Base-by-base conservation (phyloP, 2,888 invertebrate species). In the Agrochola circellaris region DNA sequence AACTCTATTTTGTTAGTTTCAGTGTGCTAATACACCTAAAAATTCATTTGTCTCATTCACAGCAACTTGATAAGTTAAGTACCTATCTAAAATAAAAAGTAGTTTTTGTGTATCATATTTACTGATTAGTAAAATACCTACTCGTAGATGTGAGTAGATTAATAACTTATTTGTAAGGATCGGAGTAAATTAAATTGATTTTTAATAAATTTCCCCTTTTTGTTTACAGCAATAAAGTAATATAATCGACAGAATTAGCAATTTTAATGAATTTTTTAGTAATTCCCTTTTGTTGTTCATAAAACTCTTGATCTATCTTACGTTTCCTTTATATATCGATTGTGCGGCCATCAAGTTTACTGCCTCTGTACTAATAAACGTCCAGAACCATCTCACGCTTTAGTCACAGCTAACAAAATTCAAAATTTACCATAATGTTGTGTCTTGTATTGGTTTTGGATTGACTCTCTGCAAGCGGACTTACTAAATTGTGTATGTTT, bases 381-480 rank as follows among this genome's bases (percentile, higher is more conserved):
- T 93, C 93, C 93, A 93, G 92, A 93, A 93, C 93, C 96, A 96
- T 95, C 89, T 95, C 96, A 95, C 94, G 95, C 96, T 95, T 95
- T 88, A 92, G 94, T 95, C 96, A 96, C 95, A 94, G 94, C 96
- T 96, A 96, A 96, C 96, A 94, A 96, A 96, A 96, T 96, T 96
- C 96, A 89, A 97, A 97, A 96, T 96, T 95, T 91, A 90, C 89
- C 91, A 93, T 91, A 88, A 95, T 96, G 97, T 96, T 97, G 96
- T 96, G 96, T 97, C 96, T 97, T 97, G 97, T 96, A 96, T 97
- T 96, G 97, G 97, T 96, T 96, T 94, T 95, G 94, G 94, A 95
- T 96, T 94, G 92, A 93, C 88, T 91, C 87, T 91, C 84, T 88
- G 89, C 90, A 88, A 89, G 89, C 89, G 89, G 88, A 89, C 84